Base-by-base conservation (phyloP, 1,140 invertebrate species). In the Geopemphigus sp. region DNA sequence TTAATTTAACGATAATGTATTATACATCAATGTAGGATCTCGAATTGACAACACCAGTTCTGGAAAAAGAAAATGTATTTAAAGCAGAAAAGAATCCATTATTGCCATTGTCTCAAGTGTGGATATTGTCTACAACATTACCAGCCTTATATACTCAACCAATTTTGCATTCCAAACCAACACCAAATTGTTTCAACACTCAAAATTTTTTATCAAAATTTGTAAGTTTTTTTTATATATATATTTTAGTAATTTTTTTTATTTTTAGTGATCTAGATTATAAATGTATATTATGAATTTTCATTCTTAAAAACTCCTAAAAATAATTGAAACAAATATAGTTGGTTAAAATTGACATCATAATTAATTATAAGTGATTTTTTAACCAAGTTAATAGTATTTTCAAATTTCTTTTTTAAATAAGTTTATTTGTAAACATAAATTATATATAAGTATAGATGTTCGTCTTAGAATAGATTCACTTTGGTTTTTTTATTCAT, bases 61-160 rank as follows among this genome's bases (percentile, higher is more conserved):
- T 94, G 80, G 92, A 84, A 68, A 83, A 83, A 82, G 80, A 78
- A 22, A 73, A 81, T 15, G 54, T 80, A 22, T 81, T 82, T 59
- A 72, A 76, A 80, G 22, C 76, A 26, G 76, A 72, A 59, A 83
- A 57, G 8, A 78, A 63, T 50, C 82, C 81, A 81, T 84, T 90
- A 78, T 86, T 91, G 85, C 91, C 92, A 1, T 86, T 92, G 80
- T 92, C 92, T 74, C 89, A 90, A 82, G 92, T 93, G 6, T 95
- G 93, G 93, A 86, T 95, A 54, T 86, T 95, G 81, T 90, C 92
- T 3, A 90, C 90, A 32, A 90, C 91, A 12, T 86, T 94, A 82
- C 91, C 93, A 1, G 87, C 88, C 17, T 84, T 91, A 6, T 94
- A 92, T 84, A 90, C 90, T 26, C 88, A 89, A 59, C 90, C 90